Evolutionary conservation across 2,113 vertebrate species (phyloP).

Genomic region (Acinonyx jubatus): DNA sequence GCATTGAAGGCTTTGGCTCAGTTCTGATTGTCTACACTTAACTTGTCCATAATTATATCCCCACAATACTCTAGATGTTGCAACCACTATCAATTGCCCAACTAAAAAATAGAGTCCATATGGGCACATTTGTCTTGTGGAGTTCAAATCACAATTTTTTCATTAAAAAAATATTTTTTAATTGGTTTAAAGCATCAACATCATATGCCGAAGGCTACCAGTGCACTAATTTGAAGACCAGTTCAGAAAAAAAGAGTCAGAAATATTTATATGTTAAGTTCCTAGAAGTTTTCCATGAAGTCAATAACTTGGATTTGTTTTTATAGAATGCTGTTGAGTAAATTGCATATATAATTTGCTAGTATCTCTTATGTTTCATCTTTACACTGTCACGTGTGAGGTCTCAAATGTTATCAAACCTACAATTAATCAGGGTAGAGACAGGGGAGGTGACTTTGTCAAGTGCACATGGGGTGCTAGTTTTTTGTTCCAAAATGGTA

Average conservation of each 20-base stretch:
- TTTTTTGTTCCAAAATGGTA: background rate
- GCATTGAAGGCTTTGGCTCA: background rate
- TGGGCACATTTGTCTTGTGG: background rate
- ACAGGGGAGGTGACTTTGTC: background rate
- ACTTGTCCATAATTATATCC: conserved; percentile 1
- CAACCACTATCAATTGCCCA: conserved; percentile 10
- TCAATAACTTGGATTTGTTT: conserved; percentile 24
- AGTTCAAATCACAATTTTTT: conserved; percentile 29
- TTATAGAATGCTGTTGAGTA: background rate
- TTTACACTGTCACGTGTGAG: background rate
- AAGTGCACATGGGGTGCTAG: background rate
- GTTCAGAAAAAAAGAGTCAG: background rate
- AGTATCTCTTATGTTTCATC: background rate
- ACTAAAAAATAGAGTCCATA: conserved; percentile 41
- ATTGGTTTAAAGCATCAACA: background rate
- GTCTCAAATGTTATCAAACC: background rate
- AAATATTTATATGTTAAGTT: conserved; percentile 31
- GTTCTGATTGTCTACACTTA: conserved; percentile 6
- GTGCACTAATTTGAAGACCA: background rate
- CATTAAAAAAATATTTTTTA: background rate
- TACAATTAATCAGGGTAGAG: background rate
- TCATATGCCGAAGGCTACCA: background rate
- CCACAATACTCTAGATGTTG: conserved; percentile 48
- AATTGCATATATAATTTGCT: background rate
- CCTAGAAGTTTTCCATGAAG: background rate